These are phyloP conservation scores for Eclectus roratus DNA, from an alignment of 2,113 vertebrate species.

Conservation along the genomic window DNA sequence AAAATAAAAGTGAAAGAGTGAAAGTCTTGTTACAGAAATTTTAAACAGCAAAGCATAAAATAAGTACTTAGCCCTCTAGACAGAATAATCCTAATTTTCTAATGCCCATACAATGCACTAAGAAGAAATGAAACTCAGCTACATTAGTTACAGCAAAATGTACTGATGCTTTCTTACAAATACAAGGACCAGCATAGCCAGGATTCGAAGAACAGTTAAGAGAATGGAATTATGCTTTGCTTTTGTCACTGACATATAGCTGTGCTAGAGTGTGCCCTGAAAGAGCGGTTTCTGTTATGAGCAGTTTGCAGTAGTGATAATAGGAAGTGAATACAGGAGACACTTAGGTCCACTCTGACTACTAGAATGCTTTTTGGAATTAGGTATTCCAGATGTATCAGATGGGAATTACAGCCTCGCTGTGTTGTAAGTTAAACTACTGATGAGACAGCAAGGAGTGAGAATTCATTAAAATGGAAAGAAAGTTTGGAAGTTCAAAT, in stretches of 20 bases:
- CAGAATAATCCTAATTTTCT: neutral
- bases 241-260: neutral
- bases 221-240: neutral
- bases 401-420: neutral
- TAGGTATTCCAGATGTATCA: neutral
- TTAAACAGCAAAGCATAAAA: neutral
- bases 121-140: neutral
- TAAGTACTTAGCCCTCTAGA: neutral
- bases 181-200: neutral
- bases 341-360: neutral
- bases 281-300: neutral
- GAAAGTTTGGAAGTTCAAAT: neutral
- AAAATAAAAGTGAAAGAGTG: neutral
- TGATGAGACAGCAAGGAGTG: neutral
- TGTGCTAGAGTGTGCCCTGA: neutral
- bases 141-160: neutral
- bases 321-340: neutral
- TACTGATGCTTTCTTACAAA: neutral
- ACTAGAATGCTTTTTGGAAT: neutral
- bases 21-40: neutral
- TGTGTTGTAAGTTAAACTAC: neutral
- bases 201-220: neutral
- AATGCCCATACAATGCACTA: neutral
- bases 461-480: neutral
- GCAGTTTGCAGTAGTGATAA: neutral